Evolutionary conservation across 2,797 vertebrate species (phyloP).

Genomic region (Distichodus sexfasciatus): DNA sequence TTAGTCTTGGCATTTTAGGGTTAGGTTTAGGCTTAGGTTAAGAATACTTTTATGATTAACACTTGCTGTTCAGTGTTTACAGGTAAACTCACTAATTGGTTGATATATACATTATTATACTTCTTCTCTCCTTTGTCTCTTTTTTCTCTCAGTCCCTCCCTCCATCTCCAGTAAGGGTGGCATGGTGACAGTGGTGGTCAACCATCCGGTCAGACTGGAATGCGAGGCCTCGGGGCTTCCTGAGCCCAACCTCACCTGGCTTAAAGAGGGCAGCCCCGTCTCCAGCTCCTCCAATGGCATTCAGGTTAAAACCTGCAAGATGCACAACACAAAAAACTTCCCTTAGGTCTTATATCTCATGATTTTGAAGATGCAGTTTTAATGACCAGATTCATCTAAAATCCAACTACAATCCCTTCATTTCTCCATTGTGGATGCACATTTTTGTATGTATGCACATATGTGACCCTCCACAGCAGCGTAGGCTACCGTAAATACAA

Average conservation of each 20-base stretch:
- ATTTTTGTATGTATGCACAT: too few species aligned
- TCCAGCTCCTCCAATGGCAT: conserved; percentile 83
- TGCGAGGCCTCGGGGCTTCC: conserved; percentile 94
- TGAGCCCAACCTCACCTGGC: conserved; percentile 90
- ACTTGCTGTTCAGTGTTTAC: too few species aligned
- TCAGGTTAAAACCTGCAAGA: conserved; percentile 74
- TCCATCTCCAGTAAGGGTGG: conserved; percentile 83
- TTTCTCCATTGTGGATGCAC: too few species aligned
- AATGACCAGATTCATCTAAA: too few species aligned
- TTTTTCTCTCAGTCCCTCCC: conserved; percentile 79
- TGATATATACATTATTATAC: neutral
- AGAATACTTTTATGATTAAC: too few species aligned
- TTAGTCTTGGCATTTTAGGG: too few species aligned
- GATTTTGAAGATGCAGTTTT: too few species aligned
- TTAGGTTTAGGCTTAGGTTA: too few species aligned
- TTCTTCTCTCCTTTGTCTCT: neutral
- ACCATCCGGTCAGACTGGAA: conserved; percentile 81
- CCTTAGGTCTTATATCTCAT: too few species aligned
- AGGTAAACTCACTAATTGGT: neutral
- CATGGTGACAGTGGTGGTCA: conserved; percentile 84
- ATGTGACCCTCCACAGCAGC: too few species aligned
- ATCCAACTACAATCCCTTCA: too few species aligned
- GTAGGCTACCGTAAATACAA: too few species aligned
- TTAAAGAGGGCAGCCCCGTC: conserved; percentile 94
- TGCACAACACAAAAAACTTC: neutral